Base-by-base conservation (phyloP, 2,113 vertebrate species). In the Albula goreensis region DNA sequence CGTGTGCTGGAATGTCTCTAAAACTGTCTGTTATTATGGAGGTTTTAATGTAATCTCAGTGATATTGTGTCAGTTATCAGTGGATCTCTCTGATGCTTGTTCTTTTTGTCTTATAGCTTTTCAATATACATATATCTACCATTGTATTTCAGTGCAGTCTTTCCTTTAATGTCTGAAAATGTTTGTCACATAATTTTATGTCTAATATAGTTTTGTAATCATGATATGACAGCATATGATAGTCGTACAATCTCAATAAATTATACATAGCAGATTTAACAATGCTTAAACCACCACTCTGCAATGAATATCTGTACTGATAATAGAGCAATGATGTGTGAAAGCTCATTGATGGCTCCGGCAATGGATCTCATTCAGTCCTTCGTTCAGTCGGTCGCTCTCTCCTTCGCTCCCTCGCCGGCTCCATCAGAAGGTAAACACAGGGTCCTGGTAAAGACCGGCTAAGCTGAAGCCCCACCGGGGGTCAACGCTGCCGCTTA, bases 301-400 rank as follows among this genome's bases (percentile, higher is more conserved):
- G 12, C 56, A 60, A 60, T 60, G 56, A 60, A 13, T 66, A 66
- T 66, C 7, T 56, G 12, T 22, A 22, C 5, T 3, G 19, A 22
- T 66, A 66, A 66, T 66, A 66, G 17, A 5, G 15, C 60, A 66
- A 5, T 66, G 17, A 66, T 31, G 70, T 7, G 70, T 25, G 70
- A 74, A 74, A 31, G 70, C 70, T n/a, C n/a, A 31, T 3, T n/a
- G 22, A 70, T 70, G 17, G 63, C 19, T 70, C 13, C 19, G n/a
- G 70, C n/a, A 31, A 74, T 31, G 22, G 22, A n/a, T 74, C 63
- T 83, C 83, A 15, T 13, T 83, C 83, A 51, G 22, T 74, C 83
- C 5, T 12, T 52, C 83, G 22, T 15, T 84, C 3, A 81, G 8
- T 81, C 41, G 51, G 7, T 50, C 31, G 12, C 10, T 41, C 8